Evolutionary conservation across 2,113 vertebrate species (phyloP), one percentile per base, ranked within the genome.

Genomic region (Saccopteryx leptura): DNA sequence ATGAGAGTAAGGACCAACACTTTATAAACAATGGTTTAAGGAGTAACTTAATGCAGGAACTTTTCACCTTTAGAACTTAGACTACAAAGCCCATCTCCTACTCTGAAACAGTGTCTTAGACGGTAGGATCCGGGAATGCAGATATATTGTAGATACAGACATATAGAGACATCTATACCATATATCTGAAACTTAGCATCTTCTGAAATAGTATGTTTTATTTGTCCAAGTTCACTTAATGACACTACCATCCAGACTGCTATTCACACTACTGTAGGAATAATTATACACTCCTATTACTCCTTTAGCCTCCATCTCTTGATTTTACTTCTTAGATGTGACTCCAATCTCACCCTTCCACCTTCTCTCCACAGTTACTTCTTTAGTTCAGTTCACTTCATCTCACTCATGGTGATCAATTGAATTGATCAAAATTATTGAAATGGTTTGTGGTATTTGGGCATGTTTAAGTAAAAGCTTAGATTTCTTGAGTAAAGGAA

Each of bases 1-100:
- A 78, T 52, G 21, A 33, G 9, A 78, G 0, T 87, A 78, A 82
- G 60, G 46, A 65, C 58, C 26, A 78, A 17, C 18, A 79, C 39
- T 81, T 88, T 26, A 94, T 56, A 86, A 92, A 93, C 65, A 46
- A 6, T 79, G 65, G 56, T 65, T 95, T 81, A 85, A 92, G 60
- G 33, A 71, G 17, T 71, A 81, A 81, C 31, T 90, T 19, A 1
- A 93, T 88, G 46, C n/a, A 63, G 58, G 33, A 88, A 5, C 80
- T 94, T 82, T 84, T 88, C 7, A 74, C 58, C 56, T 90, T 14
- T 66, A 52, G 68, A 97, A 78, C 10, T 69, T 88, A 39, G 17
- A 76, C 48, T 76, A 11, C 14, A 65, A 71, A 87, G 4, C 46
- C n/a, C 14, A 84, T 14, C 12, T 68, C 28, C 68, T 65, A 33